Evolutionary conservation across 2,888 invertebrate species (phyloP).

Genomic region (Andrena fulva): DNA sequence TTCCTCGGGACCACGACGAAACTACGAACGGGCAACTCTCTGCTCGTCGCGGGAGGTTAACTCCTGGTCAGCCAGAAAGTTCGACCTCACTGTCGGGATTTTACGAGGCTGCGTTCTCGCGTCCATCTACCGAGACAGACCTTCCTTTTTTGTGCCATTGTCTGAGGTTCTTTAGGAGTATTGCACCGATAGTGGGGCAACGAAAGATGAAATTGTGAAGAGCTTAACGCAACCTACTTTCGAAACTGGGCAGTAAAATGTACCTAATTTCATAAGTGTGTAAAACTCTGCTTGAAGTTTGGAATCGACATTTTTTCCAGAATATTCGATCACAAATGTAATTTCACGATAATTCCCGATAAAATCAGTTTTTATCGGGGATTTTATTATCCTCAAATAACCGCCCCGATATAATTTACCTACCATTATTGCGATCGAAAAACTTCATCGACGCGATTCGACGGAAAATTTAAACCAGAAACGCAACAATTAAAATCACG

Average conservation of each 20-base stretch:
- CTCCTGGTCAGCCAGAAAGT: conserved; percentile 81
- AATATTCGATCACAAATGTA: not conserved
- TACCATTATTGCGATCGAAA: conserved; percentile 38
- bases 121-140: conserved; percentile 46
- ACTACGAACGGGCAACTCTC: conserved; percentile 60
- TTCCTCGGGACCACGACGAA: conserved; percentile 60
- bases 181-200: too few relatives aligned
- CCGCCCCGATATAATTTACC: conserved; percentile 35
- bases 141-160: conserved; percentile 1
- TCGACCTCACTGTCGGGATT: conserved; percentile 78
- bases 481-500: conserved; percentile 20
- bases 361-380: conserved; percentile 29
- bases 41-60: conserved; percentile 80
- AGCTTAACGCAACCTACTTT: too few relatives aligned
- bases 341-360: conserved; percentile 21
- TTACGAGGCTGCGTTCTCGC: conserved; percentile 67
- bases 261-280: too few relatives aligned
- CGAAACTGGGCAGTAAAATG: too few relatives aligned
- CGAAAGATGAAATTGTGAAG: too few relatives aligned
- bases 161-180: not conserved
- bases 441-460: conserved; percentile 33
- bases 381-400: conserved; percentile 22
- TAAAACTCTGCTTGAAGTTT: too few relatives aligned
- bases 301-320: not conserved
- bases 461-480: conserved; percentile 24